These are phyloP conservation scores for Australoheros scitulus DNA, from an alignment of 2,113 vertebrate genomes.

Conservation along the genomic window DNA sequence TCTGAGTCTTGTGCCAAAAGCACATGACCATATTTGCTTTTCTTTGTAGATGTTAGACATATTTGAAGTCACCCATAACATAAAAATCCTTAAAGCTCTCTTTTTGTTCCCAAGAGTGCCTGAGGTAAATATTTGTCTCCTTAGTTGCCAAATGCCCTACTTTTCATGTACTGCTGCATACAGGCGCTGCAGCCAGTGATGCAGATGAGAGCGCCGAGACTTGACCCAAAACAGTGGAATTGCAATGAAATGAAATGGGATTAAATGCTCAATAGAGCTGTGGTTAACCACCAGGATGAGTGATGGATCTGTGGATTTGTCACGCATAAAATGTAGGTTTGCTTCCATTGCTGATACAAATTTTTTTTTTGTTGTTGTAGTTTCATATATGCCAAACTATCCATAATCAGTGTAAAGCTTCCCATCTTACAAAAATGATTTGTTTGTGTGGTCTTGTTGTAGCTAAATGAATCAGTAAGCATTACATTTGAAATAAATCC, in stretches of 20 bases:
- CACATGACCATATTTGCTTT: neutral
- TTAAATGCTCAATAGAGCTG: neutral
- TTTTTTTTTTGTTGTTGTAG: neutral
- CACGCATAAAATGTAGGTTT: neutral
- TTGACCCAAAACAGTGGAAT: neutral
- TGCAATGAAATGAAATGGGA: neutral
- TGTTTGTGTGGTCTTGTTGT: slow-evolving; percentile 16
- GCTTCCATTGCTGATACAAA: neutral
- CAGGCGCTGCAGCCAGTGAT: neutral
- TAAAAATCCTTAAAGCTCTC: neutral
- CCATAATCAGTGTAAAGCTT: neutral
- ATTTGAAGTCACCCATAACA: neutral
- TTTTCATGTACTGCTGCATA: neutral
- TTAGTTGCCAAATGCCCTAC: neutral
- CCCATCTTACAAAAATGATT: slow-evolving; percentile 9
- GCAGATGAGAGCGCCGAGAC: neutral
- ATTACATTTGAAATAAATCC: slow-evolving; percentile 38
- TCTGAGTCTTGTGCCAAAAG: neutral
- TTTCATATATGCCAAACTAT: neutral
- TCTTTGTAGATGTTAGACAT: neutral
- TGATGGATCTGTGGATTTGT: neutral
- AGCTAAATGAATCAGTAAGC: slow-evolving; percentile 52
- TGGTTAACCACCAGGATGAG: slow-evolving; percentile 5
- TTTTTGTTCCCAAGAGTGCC: neutral
- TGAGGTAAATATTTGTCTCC: slow-evolving; percentile 10